These are phyloP conservation scores for Arctopsyche grandis DNA, from an alignment of 1,140 invertebrate species.

Conservation along the genomic window DNA sequence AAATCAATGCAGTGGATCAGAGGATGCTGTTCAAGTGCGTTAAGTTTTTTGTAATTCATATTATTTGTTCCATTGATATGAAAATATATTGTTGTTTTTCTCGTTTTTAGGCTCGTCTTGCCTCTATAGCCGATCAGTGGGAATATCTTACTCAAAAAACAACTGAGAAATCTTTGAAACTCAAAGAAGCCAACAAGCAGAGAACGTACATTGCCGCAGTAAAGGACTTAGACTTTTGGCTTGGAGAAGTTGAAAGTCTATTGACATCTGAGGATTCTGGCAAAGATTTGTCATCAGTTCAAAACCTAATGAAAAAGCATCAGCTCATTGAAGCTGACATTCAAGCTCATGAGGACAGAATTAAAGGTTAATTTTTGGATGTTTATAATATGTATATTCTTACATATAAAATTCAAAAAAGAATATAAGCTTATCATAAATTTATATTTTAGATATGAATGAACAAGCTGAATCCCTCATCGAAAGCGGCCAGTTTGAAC, in stretches of 20 bases:
- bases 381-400: slow-evolving; percentile 28
- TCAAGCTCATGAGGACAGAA: slow-evolving; percentile 93
- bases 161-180: slow-evolving; percentile 95
- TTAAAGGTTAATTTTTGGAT: slow-evolving; percentile 73
- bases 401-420: neutral
- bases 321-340: slow-evolving; percentile 98
- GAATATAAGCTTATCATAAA: neutral
- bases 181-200: slow-evolving; percentile 99
- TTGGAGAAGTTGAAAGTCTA: slow-evolving; percentile 83
- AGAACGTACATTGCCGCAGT: slow-evolving; percentile 99
- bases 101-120: slow-evolving; percentile 73
- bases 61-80: neutral
- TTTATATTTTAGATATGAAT: slow-evolving; percentile 80
- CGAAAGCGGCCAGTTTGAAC: slow-evolving; percentile 94
- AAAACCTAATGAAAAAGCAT: slow-evolving; percentile 99
- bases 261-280: slow-evolving; percentile 97
- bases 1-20: slow-evolving; percentile 90
- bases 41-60: neutral
- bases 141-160: slow-evolving; percentile 98
- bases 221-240: slow-evolving; percentile 99
- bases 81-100: neutral
- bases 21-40: slow-evolving; percentile 86
- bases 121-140: slow-evolving; percentile 98
- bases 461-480: slow-evolving; percentile 93
- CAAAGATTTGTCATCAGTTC: slow-evolving; percentile 98